Evolutionary conservation across 1,140 invertebrate species (phyloP).

Genomic region (Condylostylus longicornis): DNA sequence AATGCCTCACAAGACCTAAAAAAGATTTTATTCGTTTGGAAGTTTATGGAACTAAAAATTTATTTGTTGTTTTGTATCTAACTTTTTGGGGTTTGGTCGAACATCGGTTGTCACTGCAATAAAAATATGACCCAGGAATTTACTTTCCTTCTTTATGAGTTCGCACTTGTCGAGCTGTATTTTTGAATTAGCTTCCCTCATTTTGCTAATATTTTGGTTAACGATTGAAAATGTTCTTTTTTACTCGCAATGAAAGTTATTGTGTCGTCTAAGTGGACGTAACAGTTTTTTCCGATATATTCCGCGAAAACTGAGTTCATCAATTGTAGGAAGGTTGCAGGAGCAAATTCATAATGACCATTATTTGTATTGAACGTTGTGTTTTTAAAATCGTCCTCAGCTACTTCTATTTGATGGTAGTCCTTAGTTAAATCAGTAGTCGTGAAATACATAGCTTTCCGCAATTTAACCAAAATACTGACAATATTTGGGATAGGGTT

Average conservation of each 20-base stretch:
- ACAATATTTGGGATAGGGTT: constrained; percentile 36
- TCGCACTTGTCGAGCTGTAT: constrained; percentile 18
- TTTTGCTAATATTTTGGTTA: background rate
- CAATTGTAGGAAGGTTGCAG: constrained; percentile 16
- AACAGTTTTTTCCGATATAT: constrained; percentile 7
- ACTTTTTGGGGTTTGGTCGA: constrained; percentile 9
- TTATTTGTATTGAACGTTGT: constrained; percentile 32
- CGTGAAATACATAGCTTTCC: constrained; percentile 24
- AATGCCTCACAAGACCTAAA: constrained; percentile 25
- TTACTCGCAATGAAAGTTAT: constrained; percentile 10
- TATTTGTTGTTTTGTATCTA: constrained; percentile 8
- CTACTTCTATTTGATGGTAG: too few relatives aligned
- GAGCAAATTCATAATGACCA: constrained; percentile 16
- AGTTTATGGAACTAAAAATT: constrained; percentile 10
- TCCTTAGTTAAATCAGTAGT: too few relatives aligned
- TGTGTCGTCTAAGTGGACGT: constrained; percentile 14
- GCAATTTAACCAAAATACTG: constrained; percentile 28
- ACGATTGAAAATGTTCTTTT: constrained; percentile 2
- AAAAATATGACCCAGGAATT: constrained; percentile 19
- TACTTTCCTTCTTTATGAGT: constrained; percentile 17
- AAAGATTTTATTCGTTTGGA: constrained; percentile 2
- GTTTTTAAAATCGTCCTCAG: constrained; percentile 30
- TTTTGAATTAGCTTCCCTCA: constrained; percentile 9
- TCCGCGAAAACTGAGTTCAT: background rate
- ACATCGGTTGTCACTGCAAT: constrained; percentile 12